Evolutionary conservation across 2,113 vertebrate genomes (phyloP).

Genomic region (Plecotus auritus): DNA sequence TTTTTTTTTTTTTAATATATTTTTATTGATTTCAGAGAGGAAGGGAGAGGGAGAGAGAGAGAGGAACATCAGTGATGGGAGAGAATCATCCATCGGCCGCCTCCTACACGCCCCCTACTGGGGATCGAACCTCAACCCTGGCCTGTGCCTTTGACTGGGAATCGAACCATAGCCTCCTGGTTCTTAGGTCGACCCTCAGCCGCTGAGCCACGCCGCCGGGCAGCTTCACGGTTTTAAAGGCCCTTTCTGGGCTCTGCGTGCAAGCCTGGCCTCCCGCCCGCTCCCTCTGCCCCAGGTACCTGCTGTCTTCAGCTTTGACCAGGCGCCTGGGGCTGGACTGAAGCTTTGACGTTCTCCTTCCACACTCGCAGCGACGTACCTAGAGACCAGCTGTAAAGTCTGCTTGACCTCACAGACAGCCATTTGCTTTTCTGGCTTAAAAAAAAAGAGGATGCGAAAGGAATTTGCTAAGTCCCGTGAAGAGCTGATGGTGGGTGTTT

Average conservation of each 20-base stretch:
- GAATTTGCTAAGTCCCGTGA: background rate
- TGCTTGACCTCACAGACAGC: background rate
- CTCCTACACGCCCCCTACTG: no score
- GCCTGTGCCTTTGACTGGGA: no score
- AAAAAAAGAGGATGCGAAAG: background rate
- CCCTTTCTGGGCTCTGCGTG: background rate
- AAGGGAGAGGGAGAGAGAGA: no score
- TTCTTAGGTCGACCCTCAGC: no score
- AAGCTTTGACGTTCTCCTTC: background rate
- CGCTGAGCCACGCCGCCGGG: no score
- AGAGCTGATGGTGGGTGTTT: background rate
- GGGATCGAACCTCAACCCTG: no score
- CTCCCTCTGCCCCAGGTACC: background rate
- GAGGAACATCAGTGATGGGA: no score
- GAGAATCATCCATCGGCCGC: no score
- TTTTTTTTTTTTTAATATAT: no score
- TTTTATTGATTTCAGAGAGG: no score
- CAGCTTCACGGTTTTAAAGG: background rate
- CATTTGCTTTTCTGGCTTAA: background rate
- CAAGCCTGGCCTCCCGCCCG: background rate
- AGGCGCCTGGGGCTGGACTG: background rate
- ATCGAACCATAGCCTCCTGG: no score
- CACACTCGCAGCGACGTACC: background rate
- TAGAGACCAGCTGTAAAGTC: background rate
- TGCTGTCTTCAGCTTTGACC: background rate